phyloP scores from a whole-genome alignment of 2,888 invertebrate species.

The Epistrophe eligans region DNA sequence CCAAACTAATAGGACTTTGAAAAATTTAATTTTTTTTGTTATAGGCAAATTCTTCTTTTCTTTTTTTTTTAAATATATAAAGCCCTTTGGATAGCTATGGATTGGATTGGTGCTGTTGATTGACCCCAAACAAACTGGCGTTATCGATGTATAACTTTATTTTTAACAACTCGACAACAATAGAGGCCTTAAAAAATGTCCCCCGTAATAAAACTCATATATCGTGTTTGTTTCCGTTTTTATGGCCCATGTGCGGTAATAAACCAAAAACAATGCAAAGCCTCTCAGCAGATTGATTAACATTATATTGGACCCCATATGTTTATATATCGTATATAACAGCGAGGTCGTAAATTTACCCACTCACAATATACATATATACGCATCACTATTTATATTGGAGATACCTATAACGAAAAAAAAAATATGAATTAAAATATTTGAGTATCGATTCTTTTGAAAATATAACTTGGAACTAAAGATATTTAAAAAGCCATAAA shows the following conservation, averaged over 20 bases:
- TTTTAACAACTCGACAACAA: conserved; percentile 67
- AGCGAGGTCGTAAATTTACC: conserved; percentile 12
- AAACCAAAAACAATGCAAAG: conserved; percentile 62
- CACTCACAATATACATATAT: conserved; percentile 2
- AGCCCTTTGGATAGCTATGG: not conserved
- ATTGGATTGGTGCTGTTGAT: conserved; percentile 7
- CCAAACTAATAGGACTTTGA: conserved; percentile 55
- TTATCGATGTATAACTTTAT: conserved; percentile 42
- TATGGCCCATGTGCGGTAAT: conserved; percentile 45
- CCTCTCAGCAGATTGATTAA: conserved; percentile 58
- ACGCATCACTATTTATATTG: not conserved
- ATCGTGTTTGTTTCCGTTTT: conserved; percentile 70
- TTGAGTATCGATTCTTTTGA: conserved; percentile 66
- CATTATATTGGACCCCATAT: conserved; percentile 31
- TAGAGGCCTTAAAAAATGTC: conserved; percentile 55
- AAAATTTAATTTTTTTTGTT: conserved; percentile 34
- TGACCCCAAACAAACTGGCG: conserved; percentile 44
- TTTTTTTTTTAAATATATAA: not conserved
- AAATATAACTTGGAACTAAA: not conserved
- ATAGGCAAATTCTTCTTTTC: conserved; percentile 42
- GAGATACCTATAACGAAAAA: not conserved
- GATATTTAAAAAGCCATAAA: conserved; percentile 71
- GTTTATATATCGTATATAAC: not conserved
- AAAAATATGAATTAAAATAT: conserved; percentile 72
- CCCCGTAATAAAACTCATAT: conserved; percentile 60